Conservation (phyloP, 2,113 vertebrate genomes). For the Myxocyprinus asiaticus region DNA sequence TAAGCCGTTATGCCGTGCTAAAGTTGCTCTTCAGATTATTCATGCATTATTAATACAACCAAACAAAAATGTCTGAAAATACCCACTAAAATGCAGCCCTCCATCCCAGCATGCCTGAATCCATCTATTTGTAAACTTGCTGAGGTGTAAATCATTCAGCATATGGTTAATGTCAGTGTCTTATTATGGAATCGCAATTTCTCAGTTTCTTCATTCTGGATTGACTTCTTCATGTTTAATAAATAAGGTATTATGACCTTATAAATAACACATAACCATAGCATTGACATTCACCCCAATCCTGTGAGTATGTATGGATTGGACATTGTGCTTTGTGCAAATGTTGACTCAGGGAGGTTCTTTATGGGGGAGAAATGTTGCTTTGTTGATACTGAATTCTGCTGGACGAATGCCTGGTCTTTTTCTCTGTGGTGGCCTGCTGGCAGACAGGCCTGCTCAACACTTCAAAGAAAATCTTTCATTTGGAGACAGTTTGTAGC, state of each 20-base stretch:
- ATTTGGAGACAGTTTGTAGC: slow-evolving; percentile 52
- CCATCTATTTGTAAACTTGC: slow-evolving; percentile 33
- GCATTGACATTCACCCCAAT: slow-evolving; percentile 29
- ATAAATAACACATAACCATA: slow-evolving; percentile 35
- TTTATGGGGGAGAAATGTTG: slow-evolving; percentile 50
- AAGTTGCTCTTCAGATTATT: slow-evolving; percentile 3
- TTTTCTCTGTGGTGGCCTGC: slow-evolving; percentile 41
- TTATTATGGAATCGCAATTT: slow-evolving; percentile 27
- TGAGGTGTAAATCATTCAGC: slow-evolving; percentile 36
- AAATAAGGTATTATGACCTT: slow-evolving; percentile 36
- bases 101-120: slow-evolving; percentile 2
- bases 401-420: slow-evolving; percentile 45
- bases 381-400: slow-evolving; percentile 65
- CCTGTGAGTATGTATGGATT: slow-evolving; percentile 15
- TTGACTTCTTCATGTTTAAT: slow-evolving; percentile 22
- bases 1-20: background rate
- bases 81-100: background rate
- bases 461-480: slow-evolving; percentile 48
- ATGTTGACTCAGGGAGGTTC: slow-evolving; percentile 41
- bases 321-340: slow-evolving; percentile 40
- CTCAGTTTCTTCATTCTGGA: slow-evolving; percentile 8
- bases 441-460: slow-evolving; percentile 39
- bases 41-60: slow-evolving; percentile 34
- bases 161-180: background rate
- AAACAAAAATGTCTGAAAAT: slow-evolving; percentile 25